Evolutionary conservation across 2,113 vertebrate species (phyloP).

Genomic region (Oreotrochilus melanogaster): DNA sequence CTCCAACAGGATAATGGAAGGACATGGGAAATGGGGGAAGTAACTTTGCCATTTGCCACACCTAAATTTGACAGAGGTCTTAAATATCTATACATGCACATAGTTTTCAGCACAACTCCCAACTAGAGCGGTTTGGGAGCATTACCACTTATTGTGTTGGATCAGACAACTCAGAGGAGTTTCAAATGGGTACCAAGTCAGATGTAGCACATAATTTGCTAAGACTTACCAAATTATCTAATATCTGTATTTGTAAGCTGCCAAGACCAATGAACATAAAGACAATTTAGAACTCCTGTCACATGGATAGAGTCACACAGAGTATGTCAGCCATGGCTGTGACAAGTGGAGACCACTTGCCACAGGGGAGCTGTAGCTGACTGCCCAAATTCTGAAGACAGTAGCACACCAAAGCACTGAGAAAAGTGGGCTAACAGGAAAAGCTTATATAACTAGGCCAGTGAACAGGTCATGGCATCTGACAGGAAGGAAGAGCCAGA

Average conservation of each 20-base stretch:
- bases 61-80: neutral
- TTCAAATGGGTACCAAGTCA: neutral
- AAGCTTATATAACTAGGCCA: neutral
- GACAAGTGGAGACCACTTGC: neutral
- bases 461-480: neutral
- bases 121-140: neutral
- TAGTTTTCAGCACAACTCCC: neutral
- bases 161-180: neutral
- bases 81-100: neutral
- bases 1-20: neutral
- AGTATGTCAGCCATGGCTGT: neutral
- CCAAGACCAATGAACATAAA: neutral
- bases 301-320: neutral
- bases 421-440: neutral
- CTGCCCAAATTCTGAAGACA: neutral
- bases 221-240: rapidly evolving
- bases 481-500: neutral
- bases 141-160: neutral
- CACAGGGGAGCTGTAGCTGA: neutral
- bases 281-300: neutral
- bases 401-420: neutral
- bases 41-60: neutral
- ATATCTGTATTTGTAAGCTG: neutral
- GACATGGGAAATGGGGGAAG: neutral
- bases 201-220: rapidly evolving